Base-by-base conservation (phyloP, 2,113 vertebrate genomes). In the Sylvietta virens region DNA sequence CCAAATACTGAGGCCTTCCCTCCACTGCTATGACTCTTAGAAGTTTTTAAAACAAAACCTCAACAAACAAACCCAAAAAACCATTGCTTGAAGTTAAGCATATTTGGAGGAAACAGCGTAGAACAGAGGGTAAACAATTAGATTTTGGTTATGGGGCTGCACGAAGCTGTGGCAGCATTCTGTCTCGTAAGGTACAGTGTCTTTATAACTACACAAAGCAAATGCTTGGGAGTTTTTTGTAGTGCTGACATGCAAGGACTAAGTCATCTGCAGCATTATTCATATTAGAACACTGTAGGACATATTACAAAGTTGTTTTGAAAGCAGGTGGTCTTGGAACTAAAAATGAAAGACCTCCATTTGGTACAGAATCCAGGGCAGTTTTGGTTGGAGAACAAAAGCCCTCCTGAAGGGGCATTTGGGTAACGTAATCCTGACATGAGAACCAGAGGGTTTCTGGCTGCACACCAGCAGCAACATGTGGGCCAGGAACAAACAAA, bases 241-340 rank as follows among this genome's bases (percentile, higher is more conserved):
- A 72, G 62, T 6, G 33, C 48, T 80, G 31, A 13, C 27, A 8
- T 4, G 61, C 0, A 0, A 67, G 48, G 39, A 31, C 40, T 15
- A 22, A 80, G 24, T 86, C 66, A 86, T 19, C 33, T 47, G 44
- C 44, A 65, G 44, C 44, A 18, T 67, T 64, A 27, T 47, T 82
- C 61, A 15, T 31, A 11, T 72, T 54, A 31, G 47, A 62, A 47
- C 15, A 10, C 47, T 47, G 10, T 11, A 37, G 57, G 31, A 50
- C 48, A 48, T 42, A 26, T 51, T 44, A 50, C 1, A 2, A 85
- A 35, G 22, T 23, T 57, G 72, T 69, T 94, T 64, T 48, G 61
- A 79, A 74, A 81, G 53, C 39, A 62, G 54, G 21, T 1, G 1
- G 20, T n/a, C 64, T 92, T 61, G 67, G 69, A 88, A 57, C 15